Conservation (phyloP, 2,797 vertebrate genomes). For the Eupleurogrammus muticus region DNA sequence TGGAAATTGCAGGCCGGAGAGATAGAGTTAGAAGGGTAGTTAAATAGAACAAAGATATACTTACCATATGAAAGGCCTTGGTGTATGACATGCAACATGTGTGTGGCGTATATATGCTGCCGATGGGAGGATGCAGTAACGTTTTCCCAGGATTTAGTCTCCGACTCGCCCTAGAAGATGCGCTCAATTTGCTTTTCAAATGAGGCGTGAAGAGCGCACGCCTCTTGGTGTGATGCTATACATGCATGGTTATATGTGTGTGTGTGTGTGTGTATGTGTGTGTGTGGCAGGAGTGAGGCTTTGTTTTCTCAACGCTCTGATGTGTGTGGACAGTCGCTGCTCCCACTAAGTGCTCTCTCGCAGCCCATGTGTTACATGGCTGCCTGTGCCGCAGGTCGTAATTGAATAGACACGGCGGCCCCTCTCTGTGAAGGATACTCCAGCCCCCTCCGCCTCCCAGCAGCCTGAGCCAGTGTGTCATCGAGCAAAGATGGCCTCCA, state of each 20-base stretch:
- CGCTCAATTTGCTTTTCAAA: conserved; percentile 86
- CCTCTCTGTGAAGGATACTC: conserved; percentile 61
- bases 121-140: conserved; percentile 61
- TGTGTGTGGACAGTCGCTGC: conserved; percentile 69
- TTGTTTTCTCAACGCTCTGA: conserved; percentile 75
- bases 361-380: conserved; percentile 73
- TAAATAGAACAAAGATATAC: conserved; percentile 74
- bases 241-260: conserved; percentile 55
- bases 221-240: conserved; percentile 63
- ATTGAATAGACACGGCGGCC: conserved; percentile 78
- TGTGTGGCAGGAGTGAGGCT: conserved; percentile 43
- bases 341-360: conserved; percentile 74
- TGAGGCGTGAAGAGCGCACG: conserved; percentile 78
- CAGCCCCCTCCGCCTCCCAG: conserved; percentile 43
- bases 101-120: conserved; percentile 28
- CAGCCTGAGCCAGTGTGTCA: conserved; percentile 53
- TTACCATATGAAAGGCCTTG: conserved; percentile 64
- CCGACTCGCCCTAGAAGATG: conserved; percentile 75
- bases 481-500: conserved; percentile 37
- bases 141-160: conserved; percentile 78
- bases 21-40: conserved; percentile 70
- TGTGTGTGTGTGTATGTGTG: conserved; percentile 50
- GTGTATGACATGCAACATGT: conserved; percentile 34
- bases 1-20: conserved; percentile 76
- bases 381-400: conserved; percentile 64